A percentile compares a stretch with the other conserved stretches of the same genome.
Evolutionary conservation across 2,888 invertebrate genomes (phyloP).

Genomic region (Cartodere bifasciata): DNA sequence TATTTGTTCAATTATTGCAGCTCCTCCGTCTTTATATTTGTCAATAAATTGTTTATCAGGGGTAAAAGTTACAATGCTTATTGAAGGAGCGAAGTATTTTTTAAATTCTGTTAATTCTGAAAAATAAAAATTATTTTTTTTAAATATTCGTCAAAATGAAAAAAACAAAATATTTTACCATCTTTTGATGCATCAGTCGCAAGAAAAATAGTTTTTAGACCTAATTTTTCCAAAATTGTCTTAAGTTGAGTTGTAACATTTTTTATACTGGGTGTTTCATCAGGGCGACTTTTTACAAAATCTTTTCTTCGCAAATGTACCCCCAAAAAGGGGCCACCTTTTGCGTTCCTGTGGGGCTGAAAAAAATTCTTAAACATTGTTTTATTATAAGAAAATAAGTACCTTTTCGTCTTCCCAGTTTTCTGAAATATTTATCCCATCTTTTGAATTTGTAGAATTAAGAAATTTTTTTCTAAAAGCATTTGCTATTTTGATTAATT

Average conservation of each 20-base stretch:
- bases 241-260: conserved; percentile 65
- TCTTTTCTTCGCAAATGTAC: conserved; percentile 83
- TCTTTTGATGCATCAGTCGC: conserved; percentile 68
- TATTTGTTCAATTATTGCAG: conserved; percentile 91
- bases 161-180: conserved; percentile 25
- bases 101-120: background rate
- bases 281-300: conserved; percentile 61
- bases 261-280: conserved; percentile 65
- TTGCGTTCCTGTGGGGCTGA: conserved; percentile 38
- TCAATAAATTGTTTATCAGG: conserved; percentile 39
- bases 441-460: conserved; percentile 47
- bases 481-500: conserved; percentile 53
- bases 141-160: too few species aligned
- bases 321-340: conserved; percentile 62
- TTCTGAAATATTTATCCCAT: conserved; percentile 43
- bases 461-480: conserved; percentile 49
- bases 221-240: conserved; percentile 41
- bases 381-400: conserved; percentile 5
- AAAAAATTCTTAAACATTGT: too few species aligned
- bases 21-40: conserved; percentile 64
- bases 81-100: conserved; percentile 1
- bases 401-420: conserved; percentile 52
- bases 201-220: conserved; percentile 56
- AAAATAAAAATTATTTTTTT: conserved; percentile 1
- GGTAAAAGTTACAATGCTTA: conserved; percentile 9